Evolutionary conservation across 2,113 vertebrate genomes (phyloP).

Genomic region (Gnathonemus longibarbis): DNA sequence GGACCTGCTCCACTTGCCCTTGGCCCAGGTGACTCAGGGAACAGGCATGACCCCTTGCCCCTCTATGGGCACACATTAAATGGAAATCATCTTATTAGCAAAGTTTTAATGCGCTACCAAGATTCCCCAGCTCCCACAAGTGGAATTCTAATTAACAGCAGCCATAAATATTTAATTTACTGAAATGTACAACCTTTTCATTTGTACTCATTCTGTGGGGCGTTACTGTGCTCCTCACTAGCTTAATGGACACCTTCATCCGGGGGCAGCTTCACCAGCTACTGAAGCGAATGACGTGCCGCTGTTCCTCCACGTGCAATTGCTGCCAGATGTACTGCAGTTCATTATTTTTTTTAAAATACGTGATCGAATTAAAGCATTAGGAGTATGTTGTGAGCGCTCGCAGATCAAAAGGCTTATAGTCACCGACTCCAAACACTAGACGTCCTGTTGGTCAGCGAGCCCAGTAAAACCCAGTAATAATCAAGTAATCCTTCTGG

Average conservation of each 20-base stretch:
- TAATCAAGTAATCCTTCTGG: neutral
- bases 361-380: neutral
- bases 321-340: neutral
- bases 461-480: neutral
- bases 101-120: constrained; percentile 48
- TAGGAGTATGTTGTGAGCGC: neutral
- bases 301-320: neutral
- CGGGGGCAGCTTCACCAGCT: neutral
- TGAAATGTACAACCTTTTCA: constrained; percentile 40
- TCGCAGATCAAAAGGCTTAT: neutral
- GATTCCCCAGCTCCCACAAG: constrained; percentile 37
- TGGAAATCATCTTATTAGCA: constrained; percentile 66
- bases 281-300: neutral
- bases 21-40: constrained; percentile 38
- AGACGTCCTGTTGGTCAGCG: neutral
- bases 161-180: constrained; percentile 53
- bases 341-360: neutral
- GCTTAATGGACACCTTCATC: neutral
- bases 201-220: constrained; percentile 16
- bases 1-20: constrained; percentile 44
- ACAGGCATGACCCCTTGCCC: constrained; percentile 42
- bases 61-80: constrained; percentile 50
- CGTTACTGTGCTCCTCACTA: neutral
- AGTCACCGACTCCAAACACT: neutral
- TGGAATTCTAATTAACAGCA: constrained; percentile 58